A percentile compares a stretch with the other conserved stretches of the same genome.
phyloP scores from a whole-genome alignment of 2,888 invertebrate species.

The Microdon myrmicae region DNA sequence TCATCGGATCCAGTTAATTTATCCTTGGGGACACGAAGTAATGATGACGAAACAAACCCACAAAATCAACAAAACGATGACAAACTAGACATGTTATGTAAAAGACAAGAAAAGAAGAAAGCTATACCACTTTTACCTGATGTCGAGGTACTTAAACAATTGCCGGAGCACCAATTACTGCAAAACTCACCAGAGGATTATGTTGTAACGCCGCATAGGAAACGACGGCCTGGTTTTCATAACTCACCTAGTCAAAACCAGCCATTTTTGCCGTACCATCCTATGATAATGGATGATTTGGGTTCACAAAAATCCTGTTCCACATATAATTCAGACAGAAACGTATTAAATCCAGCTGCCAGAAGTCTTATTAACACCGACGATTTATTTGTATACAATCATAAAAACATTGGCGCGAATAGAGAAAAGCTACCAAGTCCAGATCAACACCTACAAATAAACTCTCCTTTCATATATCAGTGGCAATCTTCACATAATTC shows the following conservation, averaged over 20 bases:
- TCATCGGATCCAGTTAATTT: slow-evolving; percentile 87
- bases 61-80: slow-evolving; percentile 60
- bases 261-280: slow-evolving; percentile 85
- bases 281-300: slow-evolving; percentile 79
- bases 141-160: slow-evolving; percentile 70
- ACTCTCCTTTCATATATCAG: slow-evolving; percentile 68
- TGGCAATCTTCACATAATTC: slow-evolving; percentile 64
- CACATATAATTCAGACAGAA: slow-evolving; percentile 65
- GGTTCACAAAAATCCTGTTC: slow-evolving; percentile 75
- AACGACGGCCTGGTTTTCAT: slow-evolving; percentile 86
- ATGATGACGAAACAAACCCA: slow-evolving; percentile 65
- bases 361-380: slow-evolving; percentile 59
- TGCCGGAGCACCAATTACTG: slow-evolving; percentile 77
- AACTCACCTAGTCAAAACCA: slow-evolving; percentile 89
- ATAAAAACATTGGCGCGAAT: slow-evolving; percentile 60
- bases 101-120: slow-evolving; percentile 69
- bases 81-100: slow-evolving; percentile 58
- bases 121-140: slow-evolving; percentile 76
- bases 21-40: slow-evolving; percentile 72
- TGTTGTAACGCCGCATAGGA: slow-evolving; percentile 87
- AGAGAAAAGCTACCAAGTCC: slow-evolving; percentile 74
- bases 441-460: slow-evolving; percentile 69
- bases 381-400: slow-evolving; percentile 60
- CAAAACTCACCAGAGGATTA: slow-evolving; percentile 84
- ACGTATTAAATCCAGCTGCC: slow-evolving; percentile 60